Evolutionary conservation across 1,140 invertebrate genomes (phyloP), one percentile per base, ranked within the genome.

Genomic region (Drosophila sturtevanti): DNA sequence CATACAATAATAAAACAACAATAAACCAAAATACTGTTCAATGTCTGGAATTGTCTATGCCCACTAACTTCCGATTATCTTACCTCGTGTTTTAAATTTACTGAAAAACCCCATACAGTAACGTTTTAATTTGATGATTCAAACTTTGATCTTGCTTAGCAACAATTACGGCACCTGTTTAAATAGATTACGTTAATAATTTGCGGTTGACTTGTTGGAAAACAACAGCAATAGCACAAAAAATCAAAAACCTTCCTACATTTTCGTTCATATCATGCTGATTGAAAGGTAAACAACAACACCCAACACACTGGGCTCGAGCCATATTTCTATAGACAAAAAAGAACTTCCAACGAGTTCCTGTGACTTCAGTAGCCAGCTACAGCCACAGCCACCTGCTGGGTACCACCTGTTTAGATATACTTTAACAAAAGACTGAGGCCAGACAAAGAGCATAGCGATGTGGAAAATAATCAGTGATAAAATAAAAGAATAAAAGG

Each of bases 391-490:
- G 72, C 85, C 84, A 87, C 84, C 86, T 84, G 84, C 84, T 87
- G 84, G 63, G 80, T 48, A 84, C 85, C 84, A 89, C 85, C 84
- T 89, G 84, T 89, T 89, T 89, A 89, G 85, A 89, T 89, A 89
- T 76, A 65, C 61, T 4, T 35, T 37, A 54, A 89, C 82, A 86
- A 86, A 87, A 51, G 75, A 55, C 41, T 71, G 62, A 59, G 52
- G 68, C 68, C 68, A 64, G 68, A 86, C 84, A 89, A 89, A 80
- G 80, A 82, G 56, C 80, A 84, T 74, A 84, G 59, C 79, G 85
- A 89, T 84, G 85, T 89, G 84, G 84, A 89, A 89, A 89, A 89
- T 89, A 89, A 89, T 89, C 84, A 84, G 76, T 89, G 82, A 87
- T 87, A 89, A 68, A 77, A 86, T 86, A 86, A 86, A 79, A 74